Base-by-base conservation (phyloP, 2,888 invertebrate genomes). In the Apamea monoglypha region DNA sequence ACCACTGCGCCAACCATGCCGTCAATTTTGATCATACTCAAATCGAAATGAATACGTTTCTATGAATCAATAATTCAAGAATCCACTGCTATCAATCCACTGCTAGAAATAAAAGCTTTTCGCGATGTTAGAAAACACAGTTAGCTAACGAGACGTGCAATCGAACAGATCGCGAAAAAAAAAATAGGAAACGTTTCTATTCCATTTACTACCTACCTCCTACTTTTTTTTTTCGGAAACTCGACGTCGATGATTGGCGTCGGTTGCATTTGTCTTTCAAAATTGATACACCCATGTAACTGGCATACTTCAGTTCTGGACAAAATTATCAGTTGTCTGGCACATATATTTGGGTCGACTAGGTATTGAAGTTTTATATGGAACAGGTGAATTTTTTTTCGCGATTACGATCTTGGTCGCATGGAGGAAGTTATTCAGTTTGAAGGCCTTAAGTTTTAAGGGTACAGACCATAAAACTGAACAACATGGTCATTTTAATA, bases 181-280 rank as follows among this genome's bases (percentile, higher is more conserved):
- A 59, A 61, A 36, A 7, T 10, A 25, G 53, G 25, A 10, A 56
- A 56, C 40, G 25, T 50, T 53, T 21, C 36, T 21, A 12, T 40
- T 68, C 44, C 32, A 25, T 47, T 76, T 59, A 29, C 44, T 79
- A 40, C 25, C 53, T 25, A 53, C 53, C 53, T 53, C 25, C 56
- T 53, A 53, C 25, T 56, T 56, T 56, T 18, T 66, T 70, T 66
- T 74, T 47, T 53, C 16, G 8, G 18, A 53, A 53, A 56, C 16
- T 36, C 50, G 3, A 16, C 36, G 12, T 36, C 47, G 2, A 40
- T 69, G 40, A 61, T 69, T 32, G 61, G 16, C 7, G 82, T 75
- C 32, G 72, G 40, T 68, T n/a, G 18, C 32, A 79, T 82, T 75
- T 83, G 36, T 82, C 47, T 56, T 53, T 50, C 12, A n/a, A 59